phyloP scores from a whole-genome alignment of 2,113 vertebrate species.

The Labrus mixtus region DNA sequence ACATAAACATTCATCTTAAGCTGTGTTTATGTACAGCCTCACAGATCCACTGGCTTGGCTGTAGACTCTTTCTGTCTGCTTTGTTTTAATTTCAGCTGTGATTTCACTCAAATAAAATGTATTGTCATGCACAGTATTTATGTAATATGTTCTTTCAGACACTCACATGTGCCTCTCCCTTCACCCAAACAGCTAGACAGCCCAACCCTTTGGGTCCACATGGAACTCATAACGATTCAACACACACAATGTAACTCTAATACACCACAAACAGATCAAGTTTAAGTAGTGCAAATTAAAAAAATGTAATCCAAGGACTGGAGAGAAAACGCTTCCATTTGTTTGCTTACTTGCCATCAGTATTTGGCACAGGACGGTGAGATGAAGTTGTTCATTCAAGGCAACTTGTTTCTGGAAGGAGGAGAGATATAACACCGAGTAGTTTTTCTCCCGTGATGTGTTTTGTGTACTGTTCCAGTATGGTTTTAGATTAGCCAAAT shows the following conservation, averaged over 20 bases:
- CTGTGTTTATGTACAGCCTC: background rate
- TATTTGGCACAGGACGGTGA: conserved; percentile 6
- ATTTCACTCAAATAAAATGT: conserved; percentile 24
- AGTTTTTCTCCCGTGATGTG: background rate
- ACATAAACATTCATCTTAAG: background rate
- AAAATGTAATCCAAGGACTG: background rate
- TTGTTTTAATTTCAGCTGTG: conserved; percentile 8
- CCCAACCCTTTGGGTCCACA: conserved; percentile 18
- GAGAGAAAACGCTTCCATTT: background rate
- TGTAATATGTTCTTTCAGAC: background rate
- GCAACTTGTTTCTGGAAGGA: background rate
- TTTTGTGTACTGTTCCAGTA: background rate
- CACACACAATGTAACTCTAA: conserved; percentile 38
- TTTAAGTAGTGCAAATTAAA: background rate
- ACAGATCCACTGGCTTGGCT: background rate
- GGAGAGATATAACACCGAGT: conserved; percentile 3
- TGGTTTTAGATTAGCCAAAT: background rate
- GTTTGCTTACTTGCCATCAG: background rate
- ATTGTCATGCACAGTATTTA: background rate
- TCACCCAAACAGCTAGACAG: conserved; percentile 13
- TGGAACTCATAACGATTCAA: conserved; percentile 45
- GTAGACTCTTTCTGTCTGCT: background rate
- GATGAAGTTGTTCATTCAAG: conserved; percentile 19
- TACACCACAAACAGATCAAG: conserved; percentile 37
- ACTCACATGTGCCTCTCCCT: conserved; percentile 4